phyloP scores from a whole-genome alignment of 2,113 vertebrate species.

The Lampris incognitus region DNA sequence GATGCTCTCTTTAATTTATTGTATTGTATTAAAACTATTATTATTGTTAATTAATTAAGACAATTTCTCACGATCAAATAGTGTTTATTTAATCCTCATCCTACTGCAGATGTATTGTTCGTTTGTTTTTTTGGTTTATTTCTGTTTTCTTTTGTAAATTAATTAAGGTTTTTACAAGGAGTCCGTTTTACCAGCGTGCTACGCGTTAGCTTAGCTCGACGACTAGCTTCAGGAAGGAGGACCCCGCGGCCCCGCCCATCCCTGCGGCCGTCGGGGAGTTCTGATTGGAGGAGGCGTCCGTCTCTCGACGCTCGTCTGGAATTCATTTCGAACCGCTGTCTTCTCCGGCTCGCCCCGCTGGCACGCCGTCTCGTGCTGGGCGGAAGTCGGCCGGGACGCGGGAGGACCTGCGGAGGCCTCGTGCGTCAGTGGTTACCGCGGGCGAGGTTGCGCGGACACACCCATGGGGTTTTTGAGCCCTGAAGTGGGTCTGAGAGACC shows the following conservation, averaged over 20 bases:
- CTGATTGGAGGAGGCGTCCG: constrained; percentile 27
- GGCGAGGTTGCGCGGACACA: no score
- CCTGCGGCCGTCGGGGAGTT: not conserved
- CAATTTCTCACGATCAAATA: constrained; percentile 74
- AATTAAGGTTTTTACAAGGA: constrained; percentile 44
- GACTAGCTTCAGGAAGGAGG: constrained; percentile 47
- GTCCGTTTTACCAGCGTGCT: constrained; percentile 50
- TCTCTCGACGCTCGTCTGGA: constrained; percentile 35
- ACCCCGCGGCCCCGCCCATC: no score
- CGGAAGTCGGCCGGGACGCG: no score
- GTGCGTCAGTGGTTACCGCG: no score
- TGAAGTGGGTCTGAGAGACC: no score
- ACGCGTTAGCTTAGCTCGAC: constrained; percentile 52
- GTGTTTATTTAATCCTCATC: constrained; percentile 74
- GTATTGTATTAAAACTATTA: constrained; percentile 51
- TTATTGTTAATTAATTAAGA: constrained; percentile 49
- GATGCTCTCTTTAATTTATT: constrained; percentile 65
- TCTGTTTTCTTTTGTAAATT: constrained; percentile 58
- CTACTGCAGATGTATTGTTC: constrained; percentile 60
- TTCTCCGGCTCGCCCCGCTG: not conserved
- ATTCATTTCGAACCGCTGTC: constrained; percentile 31
- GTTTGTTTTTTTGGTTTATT: no score
- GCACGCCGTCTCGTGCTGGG: no score
- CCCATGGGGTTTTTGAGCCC: no score
- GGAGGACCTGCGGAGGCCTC: no score